Conservation (phyloP, 1,140 invertebrate genomes). For the Luehdorfia chinensis region DNA sequence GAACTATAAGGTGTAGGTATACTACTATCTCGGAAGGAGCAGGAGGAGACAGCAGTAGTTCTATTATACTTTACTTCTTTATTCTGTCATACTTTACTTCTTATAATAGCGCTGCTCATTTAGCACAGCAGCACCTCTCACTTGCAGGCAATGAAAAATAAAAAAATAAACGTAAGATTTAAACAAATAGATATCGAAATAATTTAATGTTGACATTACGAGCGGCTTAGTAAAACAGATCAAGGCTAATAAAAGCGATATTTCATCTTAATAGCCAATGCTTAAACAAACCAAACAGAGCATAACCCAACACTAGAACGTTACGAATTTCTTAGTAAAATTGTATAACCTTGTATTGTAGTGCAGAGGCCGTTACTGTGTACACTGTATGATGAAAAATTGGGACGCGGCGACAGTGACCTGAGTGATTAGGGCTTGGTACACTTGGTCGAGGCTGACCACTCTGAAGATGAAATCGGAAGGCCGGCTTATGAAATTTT, state of each 20-base stretch:
- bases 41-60: too few species aligned
- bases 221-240: conserved; percentile 11
- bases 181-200: too few species aligned
- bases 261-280: neutral
- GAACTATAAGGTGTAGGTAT: too few species aligned
- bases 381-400: neutral
- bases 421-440: conserved; percentile 4
- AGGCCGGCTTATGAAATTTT: conserved; percentile 6
- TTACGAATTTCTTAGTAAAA: conserved; percentile 11
- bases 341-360: neutral
- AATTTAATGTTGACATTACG: too few species aligned
- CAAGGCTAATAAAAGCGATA: conserved; percentile 7
- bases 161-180: too few species aligned
- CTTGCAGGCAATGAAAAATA: too few species aligned
- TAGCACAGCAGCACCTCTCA: too few species aligned
- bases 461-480: conserved; percentile 13
- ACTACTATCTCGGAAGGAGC: too few species aligned
- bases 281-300: conserved; percentile 6
- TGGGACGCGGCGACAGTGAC: conserved; percentile 5
- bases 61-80: too few species aligned
- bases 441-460: conserved; percentile 11
- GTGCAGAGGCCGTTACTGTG: neutral
- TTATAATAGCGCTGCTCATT: too few species aligned
- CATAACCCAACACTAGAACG: neutral
- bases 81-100: too few species aligned